Evolutionary conservation across 1,140 invertebrate genomes (phyloP).

Genomic region (Zaprionus camerounensis): DNA sequence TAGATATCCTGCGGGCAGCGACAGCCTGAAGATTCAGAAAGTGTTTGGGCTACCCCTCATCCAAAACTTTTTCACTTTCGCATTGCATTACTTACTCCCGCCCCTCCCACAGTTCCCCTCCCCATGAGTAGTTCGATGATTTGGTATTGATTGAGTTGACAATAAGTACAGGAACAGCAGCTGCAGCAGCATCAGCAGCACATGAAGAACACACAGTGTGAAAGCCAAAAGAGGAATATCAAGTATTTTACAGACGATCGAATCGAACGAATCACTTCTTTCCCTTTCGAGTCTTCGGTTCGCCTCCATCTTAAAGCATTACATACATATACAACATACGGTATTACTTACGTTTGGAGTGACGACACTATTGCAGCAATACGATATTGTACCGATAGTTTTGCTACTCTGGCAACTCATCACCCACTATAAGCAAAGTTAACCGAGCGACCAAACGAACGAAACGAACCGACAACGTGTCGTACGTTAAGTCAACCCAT

Average conservation of each 20-base stretch:
- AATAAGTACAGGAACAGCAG: conserved; percentile 53
- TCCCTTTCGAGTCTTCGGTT: conserved; percentile 22
- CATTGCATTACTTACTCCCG: not conserved
- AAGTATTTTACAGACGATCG: not conserved
- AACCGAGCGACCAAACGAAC: conserved; percentile 39
- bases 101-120: not conserved
- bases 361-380: not conserved
- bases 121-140: conserved; percentile 16
- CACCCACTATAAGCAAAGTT: conserved; percentile 15
- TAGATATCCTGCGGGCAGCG: not conserved
- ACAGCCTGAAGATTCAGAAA: conserved; percentile 21
- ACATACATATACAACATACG: not conserved
- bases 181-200: conserved; percentile 11
- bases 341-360: not conserved
- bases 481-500: conserved; percentile 62
- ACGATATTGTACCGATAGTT: not conserved
- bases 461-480: conserved; percentile 22
- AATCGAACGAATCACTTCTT: not conserved
- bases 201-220: conserved; percentile 5
- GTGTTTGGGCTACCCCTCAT: not conserved
- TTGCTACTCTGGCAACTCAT: not conserved
- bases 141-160: conserved; percentile 68
- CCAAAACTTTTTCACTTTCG: not conserved
- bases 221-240: not conserved
- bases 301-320: conserved; percentile 7